Percentiles rank a stretch among this genome's conserved stretches.
Evolutionary conservation across 2,113 vertebrate species (phyloP).

Genomic region (Petrocephalus microphthalmus): DNA sequence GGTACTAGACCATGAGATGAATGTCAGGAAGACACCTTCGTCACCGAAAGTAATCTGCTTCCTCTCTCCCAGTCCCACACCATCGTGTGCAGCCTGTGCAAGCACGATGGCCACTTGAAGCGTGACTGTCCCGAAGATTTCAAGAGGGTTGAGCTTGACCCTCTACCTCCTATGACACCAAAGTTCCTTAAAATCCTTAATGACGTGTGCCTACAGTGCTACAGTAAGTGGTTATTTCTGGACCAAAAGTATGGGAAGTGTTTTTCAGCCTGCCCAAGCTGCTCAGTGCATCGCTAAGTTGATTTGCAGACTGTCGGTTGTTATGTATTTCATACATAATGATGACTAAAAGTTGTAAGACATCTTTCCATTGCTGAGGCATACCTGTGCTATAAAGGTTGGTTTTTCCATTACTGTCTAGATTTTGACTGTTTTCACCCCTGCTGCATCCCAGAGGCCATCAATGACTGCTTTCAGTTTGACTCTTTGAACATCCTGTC

Average conservation of each 20-base stretch:
- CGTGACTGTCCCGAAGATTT: conserved; percentile 91
- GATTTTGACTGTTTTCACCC: background rate
- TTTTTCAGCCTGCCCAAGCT: background rate
- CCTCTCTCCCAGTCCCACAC: conserved; percentile 65
- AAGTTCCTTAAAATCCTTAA: conserved; percentile 73
- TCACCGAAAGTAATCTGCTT: background rate
- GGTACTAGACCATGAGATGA: background rate
- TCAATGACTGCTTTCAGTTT: background rate
- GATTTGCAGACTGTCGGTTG: background rate
- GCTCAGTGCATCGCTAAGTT: background rate
- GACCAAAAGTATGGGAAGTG: background rate
- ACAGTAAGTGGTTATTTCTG: conserved; percentile 59
- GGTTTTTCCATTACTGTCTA: background rate
- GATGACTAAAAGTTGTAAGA: background rate
- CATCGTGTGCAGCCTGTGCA: conserved; percentile 85
- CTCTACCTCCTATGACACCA: conserved; percentile 69
- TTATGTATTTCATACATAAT: background rate
- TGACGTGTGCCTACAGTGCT: conserved; percentile 83
- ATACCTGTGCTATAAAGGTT: background rate
- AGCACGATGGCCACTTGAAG: conserved; percentile 84
- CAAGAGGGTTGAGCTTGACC: conserved; percentile 80
- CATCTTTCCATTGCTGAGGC: background rate
- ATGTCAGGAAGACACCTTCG: background rate
- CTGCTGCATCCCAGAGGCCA: too few relatives aligned
- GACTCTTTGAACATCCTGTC: background rate